These are phyloP conservation scores for Trichonephila inaurata DNA, from an alignment of 1,140 invertebrate species.

Conservation along the genomic window DNA sequence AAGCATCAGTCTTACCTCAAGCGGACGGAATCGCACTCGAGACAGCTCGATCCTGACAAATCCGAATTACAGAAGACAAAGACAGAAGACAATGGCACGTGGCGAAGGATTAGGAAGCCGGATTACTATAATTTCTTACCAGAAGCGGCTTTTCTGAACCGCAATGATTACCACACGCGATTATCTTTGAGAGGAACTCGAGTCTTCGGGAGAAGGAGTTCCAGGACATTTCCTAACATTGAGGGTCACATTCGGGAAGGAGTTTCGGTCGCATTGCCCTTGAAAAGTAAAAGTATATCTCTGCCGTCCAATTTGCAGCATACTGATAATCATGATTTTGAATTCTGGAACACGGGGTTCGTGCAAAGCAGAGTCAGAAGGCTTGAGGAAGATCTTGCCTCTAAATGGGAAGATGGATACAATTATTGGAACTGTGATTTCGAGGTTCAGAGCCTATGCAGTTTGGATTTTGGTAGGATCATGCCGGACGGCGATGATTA, in stretches of 20 bases:
- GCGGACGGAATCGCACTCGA: neutral
- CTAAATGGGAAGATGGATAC: slow-evolving; percentile 15
- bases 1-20: neutral
- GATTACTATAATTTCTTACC: slow-evolving; percentile 28
- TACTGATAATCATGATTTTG: slow-evolving; percentile 9
- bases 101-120: slow-evolving; percentile 17
- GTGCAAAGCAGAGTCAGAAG: slow-evolving; percentile 62
- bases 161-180: slow-evolving; percentile 42
- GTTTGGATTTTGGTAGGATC: slow-evolving; percentile 51
- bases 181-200: slow-evolving; percentile 51
- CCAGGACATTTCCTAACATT: neutral
- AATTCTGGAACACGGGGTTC: slow-evolving; percentile 53
- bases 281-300: slow-evolving; percentile 53
- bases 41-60: neutral
- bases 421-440: neutral
- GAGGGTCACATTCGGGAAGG: neutral
- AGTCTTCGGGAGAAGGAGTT: slow-evolving; percentile 17
- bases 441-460: slow-evolving; percentile 63
- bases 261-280: neutral
- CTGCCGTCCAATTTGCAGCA: slow-evolving; percentile 18
- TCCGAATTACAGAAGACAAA: neutral
- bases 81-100: neutral
- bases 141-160: neutral
- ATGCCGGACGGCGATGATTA: slow-evolving; percentile 60
- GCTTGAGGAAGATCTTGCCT: slow-evolving; percentile 53